These are phyloP conservation scores for Macaca mulatta DNA, from an alignment of 2,113 vertebrate genomes.

Conservation along the genomic window DNA sequence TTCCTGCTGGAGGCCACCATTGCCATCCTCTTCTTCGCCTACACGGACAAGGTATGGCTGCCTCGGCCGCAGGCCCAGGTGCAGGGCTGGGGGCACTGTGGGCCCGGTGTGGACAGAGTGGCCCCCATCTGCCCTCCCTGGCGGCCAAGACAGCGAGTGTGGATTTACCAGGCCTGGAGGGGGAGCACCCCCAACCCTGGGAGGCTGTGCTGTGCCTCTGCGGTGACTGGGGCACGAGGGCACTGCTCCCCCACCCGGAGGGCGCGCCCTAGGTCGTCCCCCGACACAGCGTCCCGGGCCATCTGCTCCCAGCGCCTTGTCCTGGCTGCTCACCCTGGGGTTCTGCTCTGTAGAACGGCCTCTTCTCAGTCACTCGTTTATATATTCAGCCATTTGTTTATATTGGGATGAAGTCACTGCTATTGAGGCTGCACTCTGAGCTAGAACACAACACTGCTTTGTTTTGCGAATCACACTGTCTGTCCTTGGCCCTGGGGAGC, in stretches of 20 bases:
- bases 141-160: fast-evolving
- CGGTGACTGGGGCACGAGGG: no score
- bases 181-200: fast-evolving
- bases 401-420: neutral
- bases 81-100: neutral
- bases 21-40: constrained; percentile 95
- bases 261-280: no score
- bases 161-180: neutral
- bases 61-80: fast-evolving
- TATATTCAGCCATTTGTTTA: neutral
- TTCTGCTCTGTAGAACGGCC: neutral
- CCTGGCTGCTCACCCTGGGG: no score
- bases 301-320: no score
- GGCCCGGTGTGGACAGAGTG: fast-evolving
- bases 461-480: neutral
- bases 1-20: constrained; percentile 94
- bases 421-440: no score
- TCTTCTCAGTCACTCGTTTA: no score
- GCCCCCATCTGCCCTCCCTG: no score
- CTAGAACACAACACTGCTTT: neutral
- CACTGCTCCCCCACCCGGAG: no score
- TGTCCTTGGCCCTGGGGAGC: neutral
- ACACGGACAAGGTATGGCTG: constrained; percentile 93
- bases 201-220: neutral
- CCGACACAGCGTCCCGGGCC: no score